These are phyloP conservation scores for Drosophila ironensis DNA, from an alignment of 1,140 invertebrate species.

Conservation along the genomic window DNA sequence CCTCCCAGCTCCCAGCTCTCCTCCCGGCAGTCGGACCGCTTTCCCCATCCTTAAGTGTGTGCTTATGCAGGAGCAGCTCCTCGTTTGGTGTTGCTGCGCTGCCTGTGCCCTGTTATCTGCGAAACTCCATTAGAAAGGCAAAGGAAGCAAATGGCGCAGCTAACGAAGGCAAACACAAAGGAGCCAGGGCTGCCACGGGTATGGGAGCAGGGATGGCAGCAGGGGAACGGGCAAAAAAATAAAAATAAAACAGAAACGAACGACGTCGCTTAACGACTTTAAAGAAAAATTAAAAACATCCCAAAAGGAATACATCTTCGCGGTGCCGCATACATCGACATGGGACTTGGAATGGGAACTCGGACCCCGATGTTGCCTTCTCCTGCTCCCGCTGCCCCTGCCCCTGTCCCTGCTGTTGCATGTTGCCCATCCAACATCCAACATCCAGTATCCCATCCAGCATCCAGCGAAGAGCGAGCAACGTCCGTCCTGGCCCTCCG, in stretches of 20 bases:
- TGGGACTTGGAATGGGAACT: conserved; percentile 22
- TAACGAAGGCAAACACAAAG: conserved; percentile 65
- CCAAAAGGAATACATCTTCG: conserved; percentile 80
- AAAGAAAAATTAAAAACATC: conserved; percentile 81
- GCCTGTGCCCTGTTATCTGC: conserved; percentile 63
- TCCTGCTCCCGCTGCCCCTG: conserved; percentile 1
- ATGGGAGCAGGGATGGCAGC: background rate
- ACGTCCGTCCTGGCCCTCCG: conserved; percentile 12
- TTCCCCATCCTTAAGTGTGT: conserved; percentile 74
- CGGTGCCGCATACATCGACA: conserved; percentile 67
- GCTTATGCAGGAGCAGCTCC: conserved; percentile 64
- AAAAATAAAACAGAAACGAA: conserved; percentile 50
- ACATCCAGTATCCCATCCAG: conserved; percentile 16
- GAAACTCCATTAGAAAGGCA: conserved; percentile 79
- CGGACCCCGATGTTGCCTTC: conserved; percentile 7
- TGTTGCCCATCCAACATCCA: conserved; percentile 54
- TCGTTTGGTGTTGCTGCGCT: conserved; percentile 34
- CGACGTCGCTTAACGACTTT: conserved; percentile 78
- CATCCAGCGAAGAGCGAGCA: background rate
- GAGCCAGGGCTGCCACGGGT: conserved; percentile 12
- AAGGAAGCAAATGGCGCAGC: conserved; percentile 76
- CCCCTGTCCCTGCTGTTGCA: conserved; percentile 54
- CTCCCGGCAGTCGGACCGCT: too few species aligned
- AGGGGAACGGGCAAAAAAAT: conserved; percentile 24
- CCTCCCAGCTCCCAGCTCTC: background rate